Evolutionary conservation across 2,113 vertebrate genomes (phyloP), one percentile per base, ranked within the genome.

Genomic region (Neomonachus schauinslandi): DNA sequence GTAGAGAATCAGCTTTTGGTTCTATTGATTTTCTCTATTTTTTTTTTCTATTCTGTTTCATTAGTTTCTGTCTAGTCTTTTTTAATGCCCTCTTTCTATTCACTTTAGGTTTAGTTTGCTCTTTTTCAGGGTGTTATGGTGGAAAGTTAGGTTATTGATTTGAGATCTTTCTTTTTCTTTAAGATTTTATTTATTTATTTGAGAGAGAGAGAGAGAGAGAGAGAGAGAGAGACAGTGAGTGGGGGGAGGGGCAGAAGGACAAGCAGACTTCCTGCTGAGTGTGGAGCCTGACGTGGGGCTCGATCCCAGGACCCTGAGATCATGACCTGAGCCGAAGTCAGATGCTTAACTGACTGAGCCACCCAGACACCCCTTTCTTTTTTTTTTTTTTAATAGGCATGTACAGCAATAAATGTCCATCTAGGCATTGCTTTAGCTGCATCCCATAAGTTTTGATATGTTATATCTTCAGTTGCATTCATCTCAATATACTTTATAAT

Each of bases 371-470:
- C 61, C 10, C 26, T 63, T 92, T 82, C 31, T 51, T 76, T 76
- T 79, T 91, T 91, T 49, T 88, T 76, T 90, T 91, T 83, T 72
- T 36, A 26, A 72, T 83, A 72, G 28, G 39, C 39, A 92, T 83
- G n/a, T 92, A 72, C 31, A 72, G 65, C 65, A 83, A 72, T 46
- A 92, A 33, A n/a, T 39, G 36, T 82, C 39, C 77, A 15, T 92
- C 63, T 92, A 72, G n/a, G 65, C 51, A 69, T 92, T 82, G 26
- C 39, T n/a, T 83, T 72, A 59, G 53, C 21, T 46, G 51, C 39
- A 26, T 72, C 65, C 39, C 21, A n/a, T n/a, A 72, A 83, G 79
- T 83, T 82, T 92, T 57, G 28, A 42, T 53, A 80, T 80, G n/a
- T 63, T 65, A 11, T 67, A 7, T 80, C 59, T 80, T 91, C 42